Percentiles rank a stretch among this genome's conserved stretches.
Evolutionary conservation across 2,888 invertebrate species (phyloP).

Genomic region (Rhaphigaster nebulosa): DNA sequence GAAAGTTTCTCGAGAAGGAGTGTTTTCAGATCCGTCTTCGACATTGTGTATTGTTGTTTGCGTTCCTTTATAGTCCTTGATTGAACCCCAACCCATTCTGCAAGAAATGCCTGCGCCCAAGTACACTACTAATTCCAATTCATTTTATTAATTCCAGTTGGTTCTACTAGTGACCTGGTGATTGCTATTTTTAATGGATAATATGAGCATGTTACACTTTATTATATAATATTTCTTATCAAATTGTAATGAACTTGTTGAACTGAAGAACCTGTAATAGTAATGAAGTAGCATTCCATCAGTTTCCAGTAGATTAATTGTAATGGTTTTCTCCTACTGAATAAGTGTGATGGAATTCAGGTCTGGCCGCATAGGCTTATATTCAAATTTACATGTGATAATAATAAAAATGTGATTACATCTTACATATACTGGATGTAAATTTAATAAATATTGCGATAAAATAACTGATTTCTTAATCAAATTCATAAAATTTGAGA

Average conservation of each 20-base stretch:
- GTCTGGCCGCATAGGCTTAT: too few relatives aligned
- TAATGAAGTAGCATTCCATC: neutral
- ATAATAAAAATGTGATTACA: too few relatives aligned
- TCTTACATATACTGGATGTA: too few relatives aligned
- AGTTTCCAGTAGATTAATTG: neutral
- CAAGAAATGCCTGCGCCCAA: neutral
- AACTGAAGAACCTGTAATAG: neutral
- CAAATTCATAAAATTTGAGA: too few relatives aligned
- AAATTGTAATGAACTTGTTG: neutral
- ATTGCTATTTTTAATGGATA: neutral
- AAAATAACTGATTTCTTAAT: too few relatives aligned
- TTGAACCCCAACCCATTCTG: neutral
- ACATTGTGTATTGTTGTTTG: neutral
- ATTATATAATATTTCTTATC: neutral
- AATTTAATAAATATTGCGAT: too few relatives aligned
- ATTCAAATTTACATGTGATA: too few relatives aligned
- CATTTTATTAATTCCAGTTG: neutral
- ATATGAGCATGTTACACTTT: neutral
- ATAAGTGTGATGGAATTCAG: neutral
- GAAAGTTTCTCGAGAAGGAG: neutral
- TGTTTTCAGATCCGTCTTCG: neutral
- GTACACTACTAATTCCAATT: neutral
- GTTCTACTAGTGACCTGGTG: neutral
- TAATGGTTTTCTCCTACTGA: neutral
- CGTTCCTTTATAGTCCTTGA: neutral